Base-by-base conservation (phyloP, 2,113 vertebrate species). In the Haliaeetus leucogaster region DNA sequence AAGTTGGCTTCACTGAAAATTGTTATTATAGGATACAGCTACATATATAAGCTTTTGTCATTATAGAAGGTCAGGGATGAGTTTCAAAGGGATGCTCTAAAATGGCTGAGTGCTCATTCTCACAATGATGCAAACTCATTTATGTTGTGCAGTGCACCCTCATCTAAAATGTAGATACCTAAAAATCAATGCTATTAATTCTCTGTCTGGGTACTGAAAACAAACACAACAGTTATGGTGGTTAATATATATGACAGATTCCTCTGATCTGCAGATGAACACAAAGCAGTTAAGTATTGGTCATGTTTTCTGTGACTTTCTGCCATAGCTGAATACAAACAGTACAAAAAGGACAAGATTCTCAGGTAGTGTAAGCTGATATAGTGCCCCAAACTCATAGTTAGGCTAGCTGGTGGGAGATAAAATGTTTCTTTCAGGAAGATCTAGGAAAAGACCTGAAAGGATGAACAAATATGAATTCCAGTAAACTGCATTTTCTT, bases 111-210 rank as follows among this genome's bases (percentile, higher is more conserved):
- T 82, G 17, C 23, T 91, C 45, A 34, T 70, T 85, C 66, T 72
- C 25, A 36, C 27, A 74, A n/a, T 52, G 50, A 58, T 20, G 80
- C 29, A 65, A 77, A 91, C 63, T 85, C 40, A 66, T 72, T 25
- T 74, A 5, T 45, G 74, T 30, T 78, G 32, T 93, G 58, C 65
- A 74, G 59, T 36, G 42, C 21, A 91, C 7, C 16, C 38, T 92
- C 48, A 76, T 84, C 45, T 93, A 42, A 95, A 96, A 94, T 84
- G 82, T 30, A 83, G 80, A 93, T 94, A 81, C 53, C 73, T 85
- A 65, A 89, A 95, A 95, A 91, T 95, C 93, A 94, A 61, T 91
- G 67, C 34, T 27, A 85, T 89, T 91, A 84, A 83, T 89, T 93
- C 80, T 83, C 70, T 87, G 47, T 42, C 36, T 92, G 40, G 16